phyloP scores from a whole-genome alignment of 2,888 invertebrate genomes.

The Sympetrum striolatum region DNA sequence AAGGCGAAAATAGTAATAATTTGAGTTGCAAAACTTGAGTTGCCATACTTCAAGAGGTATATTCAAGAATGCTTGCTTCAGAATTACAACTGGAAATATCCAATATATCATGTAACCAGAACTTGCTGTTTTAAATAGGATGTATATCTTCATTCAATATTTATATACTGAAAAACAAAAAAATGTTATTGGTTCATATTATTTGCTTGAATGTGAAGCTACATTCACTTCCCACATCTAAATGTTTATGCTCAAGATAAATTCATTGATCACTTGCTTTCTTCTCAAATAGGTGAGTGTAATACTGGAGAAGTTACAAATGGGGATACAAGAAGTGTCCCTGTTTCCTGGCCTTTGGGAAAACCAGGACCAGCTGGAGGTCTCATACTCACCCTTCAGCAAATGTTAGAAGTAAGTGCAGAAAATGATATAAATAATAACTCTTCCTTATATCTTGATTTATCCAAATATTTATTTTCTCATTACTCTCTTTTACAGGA shows the following conservation, averaged over 20 bases:
- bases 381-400: slow-evolving; percentile 67
- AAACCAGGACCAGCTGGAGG: slow-evolving; percentile 59
- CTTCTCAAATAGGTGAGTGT: slow-evolving; percentile 52
- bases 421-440: neutral
- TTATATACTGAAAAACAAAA: too few relatives aligned
- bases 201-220: too few relatives aligned
- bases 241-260: neutral
- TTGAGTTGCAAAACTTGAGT: too few relatives aligned
- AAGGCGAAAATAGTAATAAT: too few relatives aligned
- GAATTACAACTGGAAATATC: too few relatives aligned
- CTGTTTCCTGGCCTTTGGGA: neutral
- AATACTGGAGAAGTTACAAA: slow-evolving; percentile 36
- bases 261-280: neutral
- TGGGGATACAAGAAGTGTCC: slow-evolving; percentile 42
- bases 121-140: too few relatives aligned
- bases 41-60: too few relatives aligned
- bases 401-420: slow-evolving; percentile 77
- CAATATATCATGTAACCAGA: too few relatives aligned
- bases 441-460: neutral
- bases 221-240: neutral
- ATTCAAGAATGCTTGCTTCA: too few relatives aligned
- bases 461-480: neutral
- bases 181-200: too few relatives aligned
- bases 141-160: too few relatives aligned
- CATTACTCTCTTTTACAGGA: slow-evolving; percentile 63